Percentiles rank a stretch among this genome's conserved stretches.
Conservation (phyloP, 2,888 invertebrate genomes). For the Pycnomerus fuliginosus region DNA sequence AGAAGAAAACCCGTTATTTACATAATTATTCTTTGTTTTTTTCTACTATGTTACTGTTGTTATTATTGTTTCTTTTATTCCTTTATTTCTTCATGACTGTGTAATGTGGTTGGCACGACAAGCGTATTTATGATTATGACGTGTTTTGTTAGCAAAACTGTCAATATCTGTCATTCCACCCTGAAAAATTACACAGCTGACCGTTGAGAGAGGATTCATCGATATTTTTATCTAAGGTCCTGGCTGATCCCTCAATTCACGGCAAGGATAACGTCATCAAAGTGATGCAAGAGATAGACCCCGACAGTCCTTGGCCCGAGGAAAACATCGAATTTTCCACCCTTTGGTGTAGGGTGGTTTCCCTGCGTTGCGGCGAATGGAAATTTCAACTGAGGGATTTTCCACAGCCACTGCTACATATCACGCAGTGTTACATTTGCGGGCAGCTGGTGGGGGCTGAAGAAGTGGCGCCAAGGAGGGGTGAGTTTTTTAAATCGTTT, state of each 20-base stretch:
- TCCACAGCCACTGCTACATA: slow-evolving; percentile 87
- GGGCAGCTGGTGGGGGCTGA: slow-evolving; percentile 91
- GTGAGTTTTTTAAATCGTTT: no score
- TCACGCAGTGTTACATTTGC: slow-evolving; percentile 82
- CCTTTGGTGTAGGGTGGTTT: slow-evolving; percentile 89
- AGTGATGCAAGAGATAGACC: slow-evolving; percentile 79
- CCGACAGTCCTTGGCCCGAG: slow-evolving; percentile 89
- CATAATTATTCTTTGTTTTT: no score
- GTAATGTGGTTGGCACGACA: no score
- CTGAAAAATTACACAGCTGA: no score
- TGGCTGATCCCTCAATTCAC: slow-evolving; percentile 87
- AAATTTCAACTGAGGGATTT: slow-evolving; percentile 90
- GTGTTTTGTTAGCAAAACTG: no score
- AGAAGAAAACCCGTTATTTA: no score
- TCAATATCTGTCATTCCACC: no score
- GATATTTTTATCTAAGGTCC: slow-evolving; percentile 44
- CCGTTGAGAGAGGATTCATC: no score
- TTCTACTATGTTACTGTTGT: no score
- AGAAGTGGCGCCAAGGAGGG: slow-evolving; percentile 65
- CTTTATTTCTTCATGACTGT: no score
- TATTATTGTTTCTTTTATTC: no score
- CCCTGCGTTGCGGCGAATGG: slow-evolving; percentile 81
- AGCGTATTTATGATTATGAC: no score
- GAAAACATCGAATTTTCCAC: slow-evolving; percentile 87
- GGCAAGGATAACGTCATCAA: slow-evolving; percentile 74